Base-by-base conservation (phyloP, 2,888 invertebrate genomes). In the Encarsia formosa region DNA sequence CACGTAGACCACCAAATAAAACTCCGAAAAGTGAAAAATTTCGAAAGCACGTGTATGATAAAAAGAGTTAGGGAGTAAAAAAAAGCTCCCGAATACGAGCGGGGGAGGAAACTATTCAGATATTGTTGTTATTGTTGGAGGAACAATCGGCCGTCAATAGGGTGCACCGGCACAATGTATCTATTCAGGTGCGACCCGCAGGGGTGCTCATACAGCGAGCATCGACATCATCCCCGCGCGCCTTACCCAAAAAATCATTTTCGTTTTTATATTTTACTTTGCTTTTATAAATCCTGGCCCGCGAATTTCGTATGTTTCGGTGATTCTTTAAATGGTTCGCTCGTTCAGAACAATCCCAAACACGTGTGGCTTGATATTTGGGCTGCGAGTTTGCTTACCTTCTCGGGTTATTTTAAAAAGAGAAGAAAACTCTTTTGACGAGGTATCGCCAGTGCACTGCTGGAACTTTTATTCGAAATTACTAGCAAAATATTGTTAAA, bases 131-230 rank as follows among this genome's bases (percentile, higher is more conserved):
- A 73, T 73, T 72, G 71, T 73, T 72, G 63, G 67, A 66, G 64
- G 72, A 73, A 73, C 72, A 73, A 73, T 73, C 70, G 71, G 63
- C 70, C 71, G 68, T 73, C 71, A 72, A 73, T 73, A 71, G 71
- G 67, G 69, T 66, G 70, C 69, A 69, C 66, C 63, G 63, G 66
- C 65, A 73, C 71, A 72, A 73, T 73, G 71, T 73, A 71, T 71
- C 71, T 71, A 73, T 73, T 73, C 70, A 71, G 71, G 70, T 73
- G 70, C 68, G 65, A 66, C 62, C 71, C 71, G n/a, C n/a, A n/a
- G 72, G 62, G 72, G 68, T 68, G 70, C 70, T 71, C 71, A 71
- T 66, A 32, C 32, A 11, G n/a, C 22, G 22, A 15, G 19, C 42
- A n/a, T 5, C 5, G 13, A 22, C 13, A 18, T 29, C 29, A 23